phyloP scores from a whole-genome alignment of 2,113 vertebrate genomes.

The Vulpes ferrilata region DNA sequence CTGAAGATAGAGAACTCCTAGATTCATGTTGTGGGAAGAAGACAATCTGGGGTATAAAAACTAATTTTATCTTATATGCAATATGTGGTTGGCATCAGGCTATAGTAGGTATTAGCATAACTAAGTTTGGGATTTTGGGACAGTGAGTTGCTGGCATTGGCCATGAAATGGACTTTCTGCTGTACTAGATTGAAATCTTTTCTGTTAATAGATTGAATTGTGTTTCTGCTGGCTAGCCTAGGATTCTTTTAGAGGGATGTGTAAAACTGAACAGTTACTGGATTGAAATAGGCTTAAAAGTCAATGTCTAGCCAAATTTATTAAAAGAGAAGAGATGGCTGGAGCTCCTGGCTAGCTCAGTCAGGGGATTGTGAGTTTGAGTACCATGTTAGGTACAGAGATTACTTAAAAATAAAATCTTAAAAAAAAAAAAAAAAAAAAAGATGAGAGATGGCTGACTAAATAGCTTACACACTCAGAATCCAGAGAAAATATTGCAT shows the following conservation, averaged over 20 bases:
- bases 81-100: background rate
- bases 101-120: background rate
- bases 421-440: background rate
- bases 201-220: background rate
- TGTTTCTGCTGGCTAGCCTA: conserved; percentile 8
- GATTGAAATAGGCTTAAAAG: conserved; percentile 32
- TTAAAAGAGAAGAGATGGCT: background rate
- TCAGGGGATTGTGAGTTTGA: background rate
- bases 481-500: background rate
- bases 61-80: background rate
- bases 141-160: background rate
- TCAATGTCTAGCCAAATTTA: background rate
- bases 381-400: background rate
- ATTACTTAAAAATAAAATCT: background rate
- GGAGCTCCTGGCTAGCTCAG: background rate
- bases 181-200: background rate
- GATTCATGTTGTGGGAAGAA: conserved; percentile 3
- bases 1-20: background rate
- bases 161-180: background rate
- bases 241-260: background rate
- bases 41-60: conserved; percentile 1
- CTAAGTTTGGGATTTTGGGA: conserved; percentile 6
- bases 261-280: conserved; percentile 17
- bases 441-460: background rate
- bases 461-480: background rate